A percentile compares a stretch with the other conserved stretches of the same genome.
phyloP scores from a whole-genome alignment of 2,888 invertebrate genomes.

The Hedya salicella region DNA sequence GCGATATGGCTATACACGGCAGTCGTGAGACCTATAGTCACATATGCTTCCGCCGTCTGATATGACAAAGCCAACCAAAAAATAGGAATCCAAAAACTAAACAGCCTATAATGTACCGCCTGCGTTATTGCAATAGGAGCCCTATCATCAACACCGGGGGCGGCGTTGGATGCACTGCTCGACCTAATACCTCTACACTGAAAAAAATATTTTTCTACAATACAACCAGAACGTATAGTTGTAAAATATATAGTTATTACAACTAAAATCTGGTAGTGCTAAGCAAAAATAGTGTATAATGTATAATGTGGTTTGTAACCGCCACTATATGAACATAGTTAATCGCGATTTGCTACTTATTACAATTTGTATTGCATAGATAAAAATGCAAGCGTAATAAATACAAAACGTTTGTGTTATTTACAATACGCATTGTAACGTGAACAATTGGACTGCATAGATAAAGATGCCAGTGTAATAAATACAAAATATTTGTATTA shows the following conservation, averaged over 20 bases:
- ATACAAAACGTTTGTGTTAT: too few species aligned
- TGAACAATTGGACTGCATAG: neutral
- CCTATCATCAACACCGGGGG: too few species aligned
- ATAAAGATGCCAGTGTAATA: neutral
- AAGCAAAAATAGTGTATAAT: neutral
- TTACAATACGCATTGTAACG: neutral
- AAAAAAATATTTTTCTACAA: slow-evolving; percentile 14
- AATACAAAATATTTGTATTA: neutral
- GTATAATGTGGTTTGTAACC: slow-evolving; percentile 6
- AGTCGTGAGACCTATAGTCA: too few species aligned
- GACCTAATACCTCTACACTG: too few species aligned
- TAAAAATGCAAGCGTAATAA: neutral
- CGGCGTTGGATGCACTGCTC: too few species aligned
- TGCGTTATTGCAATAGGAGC: too few species aligned
- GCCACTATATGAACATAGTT: neutral
- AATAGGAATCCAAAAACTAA: too few species aligned
- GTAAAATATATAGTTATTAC: slow-evolving; percentile 5
- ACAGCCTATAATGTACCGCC: too few species aligned
- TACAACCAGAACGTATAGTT: slow-evolving; percentile 4
- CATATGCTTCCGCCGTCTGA: too few species aligned
- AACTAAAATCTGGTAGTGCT: neutral
- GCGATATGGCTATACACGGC: too few species aligned
- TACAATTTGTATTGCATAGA: slow-evolving; percentile 1
- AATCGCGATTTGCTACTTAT: neutral
- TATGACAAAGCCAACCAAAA: too few species aligned